phyloP scores from a whole-genome alignment of 1,140 invertebrate species.

The Leptonema lineaticorne region DNA sequence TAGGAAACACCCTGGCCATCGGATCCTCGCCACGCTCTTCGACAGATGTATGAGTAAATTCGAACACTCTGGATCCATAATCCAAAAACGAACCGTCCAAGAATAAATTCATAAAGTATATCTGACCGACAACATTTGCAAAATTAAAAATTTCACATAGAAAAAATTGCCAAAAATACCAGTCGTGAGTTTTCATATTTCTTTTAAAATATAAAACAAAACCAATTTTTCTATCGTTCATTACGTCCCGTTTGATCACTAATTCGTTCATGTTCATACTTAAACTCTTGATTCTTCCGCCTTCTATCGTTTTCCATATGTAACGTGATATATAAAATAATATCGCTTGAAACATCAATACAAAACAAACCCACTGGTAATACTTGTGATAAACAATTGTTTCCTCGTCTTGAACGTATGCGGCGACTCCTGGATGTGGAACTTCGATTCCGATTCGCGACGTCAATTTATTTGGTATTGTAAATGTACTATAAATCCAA shows the following conservation, averaged over 20 bases:
- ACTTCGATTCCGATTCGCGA: constrained; percentile 72
- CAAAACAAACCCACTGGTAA: constrained; percentile 96
- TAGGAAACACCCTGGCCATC: constrained; percentile 85
- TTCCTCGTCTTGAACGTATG: constrained; percentile 73
- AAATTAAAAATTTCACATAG: constrained; percentile 85
- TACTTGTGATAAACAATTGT: constrained; percentile 90
- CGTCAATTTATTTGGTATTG: constrained; percentile 72
- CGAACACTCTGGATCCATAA: constrained; percentile 79
- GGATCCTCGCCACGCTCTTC: constrained; percentile 76
- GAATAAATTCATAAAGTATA: constrained; percentile 90
- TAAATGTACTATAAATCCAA: constrained; percentile 95
- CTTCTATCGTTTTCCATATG: constrained; percentile 88
- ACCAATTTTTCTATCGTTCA: constrained; percentile 74
- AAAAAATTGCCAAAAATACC: constrained; percentile 84
- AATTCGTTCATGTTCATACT: constrained; percentile 83
- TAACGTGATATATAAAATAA: constrained; percentile 92
- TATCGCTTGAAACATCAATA: constrained; percentile 89
- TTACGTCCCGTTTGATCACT: constrained; percentile 75
- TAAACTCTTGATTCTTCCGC: constrained; percentile 64
- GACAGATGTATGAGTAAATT: constrained; percentile 83
- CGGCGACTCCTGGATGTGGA: constrained; percentile 71
- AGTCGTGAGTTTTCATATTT: constrained; percentile 82
- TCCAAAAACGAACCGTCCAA: constrained; percentile 84
- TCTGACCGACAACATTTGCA: constrained; percentile 85
- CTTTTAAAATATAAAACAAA: constrained; percentile 80